Evolutionary conservation across 2,113 vertebrate species (phyloP).

Genomic region (Platycercus adscitus): DNA sequence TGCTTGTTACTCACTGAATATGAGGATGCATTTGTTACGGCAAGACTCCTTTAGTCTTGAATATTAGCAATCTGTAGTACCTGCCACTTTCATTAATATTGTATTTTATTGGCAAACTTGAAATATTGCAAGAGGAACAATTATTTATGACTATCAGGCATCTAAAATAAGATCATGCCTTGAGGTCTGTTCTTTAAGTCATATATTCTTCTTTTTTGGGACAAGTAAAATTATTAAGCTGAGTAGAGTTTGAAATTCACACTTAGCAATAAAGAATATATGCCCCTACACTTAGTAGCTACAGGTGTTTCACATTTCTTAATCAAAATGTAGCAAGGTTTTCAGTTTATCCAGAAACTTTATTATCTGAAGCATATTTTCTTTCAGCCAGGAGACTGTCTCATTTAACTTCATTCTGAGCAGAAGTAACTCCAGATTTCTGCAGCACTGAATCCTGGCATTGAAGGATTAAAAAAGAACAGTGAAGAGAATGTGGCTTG

Average conservation of each 20-base stretch:
- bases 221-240: not conserved
- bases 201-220: not conserved
- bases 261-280: not conserved
- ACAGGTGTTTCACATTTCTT: not conserved
- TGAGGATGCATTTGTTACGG: not conserved
- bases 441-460: not conserved
- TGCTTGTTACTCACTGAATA: not conserved
- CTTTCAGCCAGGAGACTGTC: not conserved
- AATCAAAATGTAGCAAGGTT: not conserved
- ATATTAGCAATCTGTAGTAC: not conserved
- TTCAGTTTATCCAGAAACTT: not conserved
- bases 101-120: not conserved
- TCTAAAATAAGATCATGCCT: not conserved
- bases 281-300: not conserved
- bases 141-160: not conserved
- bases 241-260: not conserved
- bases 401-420: not conserved
- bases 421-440: not conserved
- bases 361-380: not conserved
- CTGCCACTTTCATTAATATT: not conserved
- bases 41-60: not conserved
- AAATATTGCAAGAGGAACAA: not conserved
- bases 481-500: not conserved
- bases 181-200: not conserved
- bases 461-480: not conserved